These are phyloP conservation scores for Ladona fulva DNA, from an alignment of 1,140 invertebrate genomes.

Conservation along the genomic window DNA sequence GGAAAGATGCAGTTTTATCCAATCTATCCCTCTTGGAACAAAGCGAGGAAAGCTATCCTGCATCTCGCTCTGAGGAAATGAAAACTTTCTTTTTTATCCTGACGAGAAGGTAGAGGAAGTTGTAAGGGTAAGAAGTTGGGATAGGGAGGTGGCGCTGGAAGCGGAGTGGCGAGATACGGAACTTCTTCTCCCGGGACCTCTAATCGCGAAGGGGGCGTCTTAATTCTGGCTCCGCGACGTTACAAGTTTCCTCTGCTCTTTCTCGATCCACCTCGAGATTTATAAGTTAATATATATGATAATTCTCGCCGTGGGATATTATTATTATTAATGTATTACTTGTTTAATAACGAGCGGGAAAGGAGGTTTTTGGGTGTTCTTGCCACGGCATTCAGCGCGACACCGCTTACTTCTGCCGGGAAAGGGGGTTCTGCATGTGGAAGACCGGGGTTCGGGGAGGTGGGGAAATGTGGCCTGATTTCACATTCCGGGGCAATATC, in stretches of 20 bases:
- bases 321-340: background rate
- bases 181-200: background rate
- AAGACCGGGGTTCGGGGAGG: background rate
- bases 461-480: background rate
- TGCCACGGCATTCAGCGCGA: too few species aligned
- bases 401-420: too few species aligned
- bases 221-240: background rate
- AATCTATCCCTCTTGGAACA: background rate
- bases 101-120: background rate
- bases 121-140: background rate
- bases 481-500: background rate
- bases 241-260: background rate
- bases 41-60: too few species aligned
- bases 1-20: background rate
- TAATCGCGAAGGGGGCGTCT: background rate
- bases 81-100: too few species aligned
- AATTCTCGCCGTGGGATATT: background rate
- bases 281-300: slow-evolving; percentile 11
- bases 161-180: background rate
- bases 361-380: background rate
- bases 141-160: background rate
- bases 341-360: background rate
- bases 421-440: background rate
- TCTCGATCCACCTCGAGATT: background rate
- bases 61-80: too few species aligned